Evolutionary conservation across 2,113 vertebrate species (phyloP), one percentile per base, ranked within the genome.

Genomic region (Australoheros scitulus): DNA sequence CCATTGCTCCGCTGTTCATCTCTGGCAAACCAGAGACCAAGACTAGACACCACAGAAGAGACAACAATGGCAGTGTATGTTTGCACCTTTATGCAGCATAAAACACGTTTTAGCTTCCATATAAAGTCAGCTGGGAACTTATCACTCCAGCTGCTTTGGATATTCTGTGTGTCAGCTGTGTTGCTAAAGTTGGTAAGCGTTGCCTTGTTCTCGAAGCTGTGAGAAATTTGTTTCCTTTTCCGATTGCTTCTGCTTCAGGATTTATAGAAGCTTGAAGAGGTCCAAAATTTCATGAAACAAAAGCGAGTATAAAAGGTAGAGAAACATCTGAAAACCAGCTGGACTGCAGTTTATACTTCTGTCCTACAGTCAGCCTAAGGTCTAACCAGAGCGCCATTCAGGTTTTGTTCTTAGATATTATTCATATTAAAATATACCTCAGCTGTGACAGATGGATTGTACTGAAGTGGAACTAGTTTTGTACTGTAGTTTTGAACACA

Each of bases 391-490:
- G 63, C 18, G 6, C 26, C 38, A 43, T 58, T 60, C 43, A 81
- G 59, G 64, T 83, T 87, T 86, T 6, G 11, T 80, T 70, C 70
- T 57, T 59, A 75, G 20, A 72, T 41, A 52, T 77, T 59, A 60
- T 82, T 87, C 58, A 57, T 32, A 60, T 78, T 77, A 55, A 88
- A 92, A 88, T 61, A 72, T 36, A 83, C 41, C 86, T 91, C 76
- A 60, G 68, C 77, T 81, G 79, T 83, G 91, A 85, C 91, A 91
- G 88, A 92, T 89, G 88, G 89, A 86, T 88, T 78, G 80, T 77
- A 84, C 76, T 85, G 82, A 91, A 82, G 92, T 85, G 65, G 85
- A 92, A 84, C 79, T 80, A 81, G 90, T 91, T 87, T 36, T 11
- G 56, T 76, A 57, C 78, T 79, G 76, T 90, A 91, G 88, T 80